Evolutionary conservation across 1,140 invertebrate species (phyloP).

Genomic region (Tetraneura akinire): DNA sequence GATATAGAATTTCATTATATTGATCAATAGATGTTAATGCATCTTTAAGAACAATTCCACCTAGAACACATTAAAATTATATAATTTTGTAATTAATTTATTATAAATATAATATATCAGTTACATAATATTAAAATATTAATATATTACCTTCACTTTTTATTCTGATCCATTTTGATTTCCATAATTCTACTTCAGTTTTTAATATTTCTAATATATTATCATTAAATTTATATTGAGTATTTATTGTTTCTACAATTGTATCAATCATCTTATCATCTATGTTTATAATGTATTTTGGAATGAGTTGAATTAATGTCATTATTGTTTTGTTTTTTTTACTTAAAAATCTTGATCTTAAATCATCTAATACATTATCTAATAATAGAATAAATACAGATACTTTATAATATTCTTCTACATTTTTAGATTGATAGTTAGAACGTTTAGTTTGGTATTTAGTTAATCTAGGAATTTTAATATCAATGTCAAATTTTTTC

Average conservation of each 20-base stretch:
- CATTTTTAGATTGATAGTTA: background rate
- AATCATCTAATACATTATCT: conserved; percentile 5
- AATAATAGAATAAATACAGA: background rate
- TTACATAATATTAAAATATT: too few relatives aligned
- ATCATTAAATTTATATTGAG: background rate
- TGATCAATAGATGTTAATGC: too few relatives aligned
- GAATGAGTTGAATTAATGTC: conserved; percentile 3
- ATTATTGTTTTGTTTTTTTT: background rate
- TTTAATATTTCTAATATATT: background rate
- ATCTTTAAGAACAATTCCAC: too few relatives aligned
- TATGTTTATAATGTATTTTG: background rate
- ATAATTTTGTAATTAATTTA: too few relatives aligned
- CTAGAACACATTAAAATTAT: too few relatives aligned
- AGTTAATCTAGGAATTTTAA: background rate
- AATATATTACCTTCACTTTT: too few relatives aligned
- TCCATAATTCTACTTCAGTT: too few relatives aligned
- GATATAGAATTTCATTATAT: too few relatives aligned
- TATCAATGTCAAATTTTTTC: background rate
- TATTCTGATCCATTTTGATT: too few relatives aligned
- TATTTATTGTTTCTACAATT: background rate
- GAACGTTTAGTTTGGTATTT: background rate
- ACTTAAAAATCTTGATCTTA: background rate
- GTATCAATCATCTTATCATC: background rate
- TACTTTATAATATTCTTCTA: background rate
- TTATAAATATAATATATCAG: too few relatives aligned